phyloP scores from a whole-genome alignment of 2,888 invertebrate genomes.

The Hydroisotoma schaefferi region DNA sequence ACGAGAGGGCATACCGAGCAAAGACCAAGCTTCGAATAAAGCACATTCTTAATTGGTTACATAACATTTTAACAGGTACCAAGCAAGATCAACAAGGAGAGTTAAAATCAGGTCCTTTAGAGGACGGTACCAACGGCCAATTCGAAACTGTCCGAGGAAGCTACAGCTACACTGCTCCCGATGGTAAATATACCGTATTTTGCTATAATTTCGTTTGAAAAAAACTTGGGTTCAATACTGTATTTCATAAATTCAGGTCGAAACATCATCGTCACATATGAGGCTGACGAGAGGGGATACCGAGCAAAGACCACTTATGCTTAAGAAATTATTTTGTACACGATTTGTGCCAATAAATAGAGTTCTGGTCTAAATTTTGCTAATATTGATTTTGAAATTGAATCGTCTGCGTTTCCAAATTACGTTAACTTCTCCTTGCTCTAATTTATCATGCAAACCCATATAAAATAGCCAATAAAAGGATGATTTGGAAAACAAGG shows the following conservation, averaged over 20 bases:
- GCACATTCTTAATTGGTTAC: too few relatives aligned
- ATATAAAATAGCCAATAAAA: too few relatives aligned
- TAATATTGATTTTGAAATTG: too few relatives aligned
- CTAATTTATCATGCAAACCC: too few relatives aligned
- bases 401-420: too few relatives aligned
- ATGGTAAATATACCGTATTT: conserved; percentile 12
- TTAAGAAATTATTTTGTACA: too few relatives aligned
- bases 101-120: conserved; percentile 18
- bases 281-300: conserved; percentile 25
- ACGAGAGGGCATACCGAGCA: conserved; percentile 25
- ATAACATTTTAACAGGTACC: too few relatives aligned
- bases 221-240: neutral
- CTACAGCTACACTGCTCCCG: conserved; percentile 24
- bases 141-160: conserved; percentile 22
- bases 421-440: too few relatives aligned
- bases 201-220: neutral
- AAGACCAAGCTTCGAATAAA: too few relatives aligned
- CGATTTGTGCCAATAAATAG: too few relatives aligned
- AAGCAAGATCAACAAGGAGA: conserved; percentile 24
- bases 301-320: conserved; percentile 26
- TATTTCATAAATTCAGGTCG: conserved; percentile 12
- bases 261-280: conserved; percentile 25
- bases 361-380: too few relatives aligned
- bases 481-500: too few relatives aligned
- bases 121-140: conserved; percentile 30